Evolutionary conservation across 2,888 invertebrate genomes (phyloP).

Genomic region (Lottia scabra): DNA sequence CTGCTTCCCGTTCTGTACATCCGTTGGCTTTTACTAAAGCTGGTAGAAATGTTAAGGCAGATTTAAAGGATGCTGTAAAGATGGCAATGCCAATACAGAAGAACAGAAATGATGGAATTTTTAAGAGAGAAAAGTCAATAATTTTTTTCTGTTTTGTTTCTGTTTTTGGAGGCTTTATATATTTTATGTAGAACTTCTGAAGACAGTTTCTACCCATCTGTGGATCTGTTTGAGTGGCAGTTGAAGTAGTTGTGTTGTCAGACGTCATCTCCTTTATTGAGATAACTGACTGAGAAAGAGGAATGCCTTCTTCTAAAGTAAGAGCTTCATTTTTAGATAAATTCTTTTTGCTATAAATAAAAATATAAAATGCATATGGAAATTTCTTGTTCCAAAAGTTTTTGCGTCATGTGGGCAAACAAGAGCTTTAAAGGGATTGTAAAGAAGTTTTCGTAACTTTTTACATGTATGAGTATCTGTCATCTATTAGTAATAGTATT

Average conservation of each 20-base stretch:
- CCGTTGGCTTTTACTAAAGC: conserved; percentile 47
- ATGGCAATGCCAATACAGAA: conserved; percentile 34
- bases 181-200: not conserved
- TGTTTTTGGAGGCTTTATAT: not conserved
- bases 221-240: not conserved
- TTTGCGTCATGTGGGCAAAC: no score
- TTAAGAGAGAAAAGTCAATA: conserved; percentile 29
- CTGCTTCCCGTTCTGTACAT: conserved; percentile 38
- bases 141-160: conserved; percentile 13
- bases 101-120: conserved; percentile 28
- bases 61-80: conserved; percentile 31
- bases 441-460: no score
- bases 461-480: no score
- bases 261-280: not conserved
- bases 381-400: no score
- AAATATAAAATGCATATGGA: not conserved
- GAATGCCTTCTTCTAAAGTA: not conserved
- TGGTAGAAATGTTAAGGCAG: conserved; percentile 50
- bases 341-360: not conserved
- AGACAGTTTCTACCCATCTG: not conserved
- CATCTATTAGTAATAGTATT: no score
- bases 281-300: not conserved
- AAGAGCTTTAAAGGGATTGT: no score
- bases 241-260: not conserved
- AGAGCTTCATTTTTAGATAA: not conserved